phyloP scores from a whole-genome alignment of 2,888 invertebrate species.

The Amphipoea oculea region DNA sequence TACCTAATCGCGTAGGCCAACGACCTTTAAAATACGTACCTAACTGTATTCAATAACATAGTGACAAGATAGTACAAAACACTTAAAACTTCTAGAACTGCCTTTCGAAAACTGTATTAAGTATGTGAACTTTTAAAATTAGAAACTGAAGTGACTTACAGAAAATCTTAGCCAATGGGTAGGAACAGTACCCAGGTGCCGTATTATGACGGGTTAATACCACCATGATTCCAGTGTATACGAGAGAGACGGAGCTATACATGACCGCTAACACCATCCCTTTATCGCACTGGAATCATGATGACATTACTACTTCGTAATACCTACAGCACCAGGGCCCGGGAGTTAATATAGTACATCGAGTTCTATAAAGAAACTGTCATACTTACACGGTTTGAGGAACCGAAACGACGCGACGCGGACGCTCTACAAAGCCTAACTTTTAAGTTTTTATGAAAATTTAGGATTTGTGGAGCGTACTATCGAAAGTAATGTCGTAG shows the following conservation, averaged over 20 bases:
- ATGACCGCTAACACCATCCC: too few species aligned
- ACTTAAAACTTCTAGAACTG: neutral
- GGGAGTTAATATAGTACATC: neutral
- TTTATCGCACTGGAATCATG: too few species aligned
- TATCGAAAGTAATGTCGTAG: neutral
- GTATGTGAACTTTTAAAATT: neutral
- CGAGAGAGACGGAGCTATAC: too few species aligned
- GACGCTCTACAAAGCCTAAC: neutral
- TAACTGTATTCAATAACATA: constrained; percentile 17
- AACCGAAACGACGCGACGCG: neutral
- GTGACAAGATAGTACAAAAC: neutral
- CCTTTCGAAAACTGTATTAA: neutral
- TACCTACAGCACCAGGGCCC: too few species aligned
- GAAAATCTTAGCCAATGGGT: neutral
- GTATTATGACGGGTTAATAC: too few species aligned
- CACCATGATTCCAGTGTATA: too few species aligned
- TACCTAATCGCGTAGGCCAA: constrained; percentile 26
- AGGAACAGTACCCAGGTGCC: neutral
- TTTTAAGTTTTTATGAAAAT: neutral
- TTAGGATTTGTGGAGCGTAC: neutral
- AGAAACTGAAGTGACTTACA: neutral
- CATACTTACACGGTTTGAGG: neutral
- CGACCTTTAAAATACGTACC: constrained; percentile 30
- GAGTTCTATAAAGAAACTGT: neutral
- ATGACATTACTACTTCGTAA: too few species aligned